Percentiles rank a stretch among this genome's conserved stretches.
These are phyloP conservation scores for Temnothorax rugatulus DNA, from an alignment of 2,888 invertebrate species.

Conservation along the genomic window DNA sequence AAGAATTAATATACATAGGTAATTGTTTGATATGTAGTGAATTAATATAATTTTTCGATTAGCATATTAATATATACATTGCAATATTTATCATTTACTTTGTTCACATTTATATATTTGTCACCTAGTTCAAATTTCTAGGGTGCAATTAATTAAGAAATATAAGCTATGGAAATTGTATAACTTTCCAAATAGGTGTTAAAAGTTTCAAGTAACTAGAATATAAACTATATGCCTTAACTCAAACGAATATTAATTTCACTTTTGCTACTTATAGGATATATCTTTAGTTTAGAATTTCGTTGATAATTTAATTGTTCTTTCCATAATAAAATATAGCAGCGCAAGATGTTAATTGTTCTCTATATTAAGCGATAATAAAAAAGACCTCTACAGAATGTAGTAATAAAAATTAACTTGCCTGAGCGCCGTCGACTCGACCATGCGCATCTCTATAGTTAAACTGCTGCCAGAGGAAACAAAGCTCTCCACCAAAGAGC, in stretches of 20 bases:
- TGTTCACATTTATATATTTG: not conserved
- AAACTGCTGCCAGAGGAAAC: conserved; percentile 93
- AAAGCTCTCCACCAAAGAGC: conserved; percentile 93
- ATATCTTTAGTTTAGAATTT: conserved; percentile 2
- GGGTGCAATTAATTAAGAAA: not conserved
- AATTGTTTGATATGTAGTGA: not conserved
- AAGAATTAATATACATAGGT: not conserved
- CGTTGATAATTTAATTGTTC: not conserved
- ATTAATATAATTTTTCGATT: not conserved
- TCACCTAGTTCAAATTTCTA: not conserved
- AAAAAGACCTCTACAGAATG: not conserved
- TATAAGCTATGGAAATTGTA: not conserved
- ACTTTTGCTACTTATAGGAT: not conserved
- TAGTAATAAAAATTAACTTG: conserved; percentile 84
- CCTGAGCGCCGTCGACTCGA: conserved; percentile 95
- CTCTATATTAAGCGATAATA: not conserved
- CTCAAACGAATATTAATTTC: not conserved
- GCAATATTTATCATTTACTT: conserved; percentile 1
- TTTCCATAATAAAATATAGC: not conserved
- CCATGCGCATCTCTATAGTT: conserved; percentile 92
- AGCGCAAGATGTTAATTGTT: not conserved
- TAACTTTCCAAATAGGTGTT: conserved; percentile 22
- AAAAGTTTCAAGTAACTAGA: conserved; percentile 3
- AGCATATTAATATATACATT: not conserved
- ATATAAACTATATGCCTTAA: conserved; percentile 9